Base-by-base conservation (phyloP, 2,888 invertebrate species). In the Podotricha telesiphe region DNA sequence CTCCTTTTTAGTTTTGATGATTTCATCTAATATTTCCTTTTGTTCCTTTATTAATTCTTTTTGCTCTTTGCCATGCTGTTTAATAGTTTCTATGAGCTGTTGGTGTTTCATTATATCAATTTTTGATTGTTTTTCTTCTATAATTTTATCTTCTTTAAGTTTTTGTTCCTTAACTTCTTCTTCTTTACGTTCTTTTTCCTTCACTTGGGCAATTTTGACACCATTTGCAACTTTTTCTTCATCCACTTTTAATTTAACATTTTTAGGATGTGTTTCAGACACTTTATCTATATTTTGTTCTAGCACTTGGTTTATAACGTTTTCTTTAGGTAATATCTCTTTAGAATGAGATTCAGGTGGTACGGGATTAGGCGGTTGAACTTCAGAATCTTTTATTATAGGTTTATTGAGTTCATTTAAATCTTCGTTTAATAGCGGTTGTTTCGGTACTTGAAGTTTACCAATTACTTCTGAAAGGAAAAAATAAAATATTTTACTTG, bases 41-140 rank as follows among this genome's bases (percentile, higher is more conserved):
- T 96, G 95, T 79, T 96, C 95, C 75, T 95, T 94, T 42, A 96
- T 91, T 71, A 96, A 85, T 81, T 95, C 94, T 77, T 95, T 94
- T 78, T 96, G 95, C 79, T 95, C 95, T 80, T 95, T 93, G 68
- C 95, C 95, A 74, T 96, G 95, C 79, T 95, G 94, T 83, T 95
- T 95, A 20, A 96, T 90, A 19, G 95, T 95, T 81, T 95, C 94
- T 42, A 95, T 89, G 11, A 95, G 81, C 75, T 94, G 88, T 73
- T 91, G 86, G 78, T 93, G 89, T 76, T 93, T 92, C 0, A 88
- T 79, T 53, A 86, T 85, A 45, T 88, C 86, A 65, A 78, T 78
- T 77, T 84, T 83, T 22, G 76, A 68, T 68, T 76, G 73, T 72
- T 80, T 80, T 11, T 69, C 65, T 65, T 79, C 78, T 80, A 65